Conservation (phyloP, 2,797 vertebrate species). For the Peromyscus nudipes region DNA sequence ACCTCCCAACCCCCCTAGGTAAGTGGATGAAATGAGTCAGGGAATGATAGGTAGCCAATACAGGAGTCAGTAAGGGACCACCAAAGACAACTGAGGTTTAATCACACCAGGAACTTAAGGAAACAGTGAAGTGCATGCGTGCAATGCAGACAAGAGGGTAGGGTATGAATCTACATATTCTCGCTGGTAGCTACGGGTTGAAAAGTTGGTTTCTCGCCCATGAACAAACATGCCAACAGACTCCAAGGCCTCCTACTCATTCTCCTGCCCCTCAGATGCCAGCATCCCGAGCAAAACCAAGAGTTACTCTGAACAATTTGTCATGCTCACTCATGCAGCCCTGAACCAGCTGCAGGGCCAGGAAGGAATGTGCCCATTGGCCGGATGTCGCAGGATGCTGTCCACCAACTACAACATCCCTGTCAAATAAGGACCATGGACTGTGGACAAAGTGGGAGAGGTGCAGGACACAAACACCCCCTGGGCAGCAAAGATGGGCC, state of each 20-base stretch:
- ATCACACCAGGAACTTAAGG: accelerated
- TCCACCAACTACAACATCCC: accelerated
- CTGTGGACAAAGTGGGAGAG: neutral
- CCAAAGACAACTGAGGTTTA: neutral
- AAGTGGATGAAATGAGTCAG: neutral
- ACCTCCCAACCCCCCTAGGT: neutral
- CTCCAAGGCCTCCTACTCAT: neutral
- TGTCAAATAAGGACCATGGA: neutral
- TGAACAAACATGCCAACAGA: neutral
- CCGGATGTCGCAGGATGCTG: accelerated
- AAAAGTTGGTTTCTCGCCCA: neutral
- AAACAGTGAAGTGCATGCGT: accelerated
- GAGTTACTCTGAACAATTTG: neutral
- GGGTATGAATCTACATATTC: neutral
- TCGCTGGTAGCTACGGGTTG: accelerated
- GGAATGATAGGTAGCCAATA: neutral
- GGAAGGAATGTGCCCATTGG: neutral
- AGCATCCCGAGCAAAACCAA: neutral
- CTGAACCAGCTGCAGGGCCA: accelerated
- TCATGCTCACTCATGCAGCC: neutral
- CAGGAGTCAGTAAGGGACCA: neutral
- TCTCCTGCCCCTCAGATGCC: accelerated
- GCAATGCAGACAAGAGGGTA: neutral
- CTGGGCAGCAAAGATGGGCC: no score
- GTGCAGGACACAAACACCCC: no score